A percentile compares a stretch with the other conserved stretches of the same genome.
Conservation (phyloP, 2,113 vertebrate species). For the Nestor notabilis region DNA sequence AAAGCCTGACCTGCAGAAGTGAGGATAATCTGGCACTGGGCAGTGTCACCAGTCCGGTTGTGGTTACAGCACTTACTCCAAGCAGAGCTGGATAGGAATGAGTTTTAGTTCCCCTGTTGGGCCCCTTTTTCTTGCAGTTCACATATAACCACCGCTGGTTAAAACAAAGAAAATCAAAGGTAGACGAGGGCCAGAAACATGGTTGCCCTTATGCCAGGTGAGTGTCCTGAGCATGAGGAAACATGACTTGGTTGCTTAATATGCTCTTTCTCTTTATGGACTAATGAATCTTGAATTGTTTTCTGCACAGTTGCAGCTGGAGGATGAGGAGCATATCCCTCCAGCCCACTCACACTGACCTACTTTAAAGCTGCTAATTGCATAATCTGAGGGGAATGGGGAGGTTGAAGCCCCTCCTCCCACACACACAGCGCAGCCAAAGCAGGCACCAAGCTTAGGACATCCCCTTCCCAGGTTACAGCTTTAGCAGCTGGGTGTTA, state of each 20-base stretch:
- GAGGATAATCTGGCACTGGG: not conserved
- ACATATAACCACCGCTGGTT: not conserved
- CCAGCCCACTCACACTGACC: constrained; percentile 8
- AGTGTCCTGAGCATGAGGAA: not conserved
- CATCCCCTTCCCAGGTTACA: not conserved
- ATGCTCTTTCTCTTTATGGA: not conserved
- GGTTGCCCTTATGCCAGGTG: not conserved
- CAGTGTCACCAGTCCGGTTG: not conserved
- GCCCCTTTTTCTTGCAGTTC: not conserved
- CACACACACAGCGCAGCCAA: not conserved
- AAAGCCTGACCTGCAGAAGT: not conserved
- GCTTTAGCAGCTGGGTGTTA: not conserved
- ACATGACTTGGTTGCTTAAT: not conserved
- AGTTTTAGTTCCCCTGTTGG: not conserved
- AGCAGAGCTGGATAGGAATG: not conserved
- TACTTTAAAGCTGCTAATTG: constrained; percentile 14
- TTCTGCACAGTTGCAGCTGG: not conserved
- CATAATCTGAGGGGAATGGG: not conserved
- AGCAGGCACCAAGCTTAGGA: not conserved
- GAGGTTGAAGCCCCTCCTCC: not conserved
- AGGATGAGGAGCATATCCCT: not conserved
- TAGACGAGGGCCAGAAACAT: not conserved
- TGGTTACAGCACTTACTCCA: not conserved
- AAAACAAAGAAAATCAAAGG: not conserved
- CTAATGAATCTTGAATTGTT: not conserved